Evolutionary conservation across 2,797 vertebrate species (phyloP), one percentile per base, ranked within the genome.

Genomic region (Kryptolebias ocellatus): DNA sequence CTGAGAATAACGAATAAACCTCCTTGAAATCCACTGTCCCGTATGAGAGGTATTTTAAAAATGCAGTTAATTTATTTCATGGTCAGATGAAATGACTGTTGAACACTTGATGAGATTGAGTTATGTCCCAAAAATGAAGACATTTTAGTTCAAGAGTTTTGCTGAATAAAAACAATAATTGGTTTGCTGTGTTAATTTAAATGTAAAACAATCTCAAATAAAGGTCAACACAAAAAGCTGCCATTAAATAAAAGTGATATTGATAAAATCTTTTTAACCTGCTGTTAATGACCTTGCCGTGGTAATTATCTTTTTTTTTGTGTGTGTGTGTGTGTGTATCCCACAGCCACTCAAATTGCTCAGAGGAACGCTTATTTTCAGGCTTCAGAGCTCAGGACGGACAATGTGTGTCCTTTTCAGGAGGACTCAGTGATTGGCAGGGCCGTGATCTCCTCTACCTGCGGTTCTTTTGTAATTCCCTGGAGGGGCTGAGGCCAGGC

Each of bases 331-430:
- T 10, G 55, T 29, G 56, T 66, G 72, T 68, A 75, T 74, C 58
- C 51, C 46, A 60, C 63, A 67, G 34, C 70, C 61, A 67, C 79
- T 75, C 72, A 80, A 74, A 80, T 70, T 81, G 81, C 81, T 82
- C 68, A 49, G 74, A 76, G 85, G 84, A 88, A 85, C 87, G 79
- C 76, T 87, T 87, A 81, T 86, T 87, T 87, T 83, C 77, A 80
- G 81, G 84, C 85, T 79, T 77, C 83, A 64, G 79, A 84, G 86
- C 59, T 18, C 64, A 70, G 69, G 76, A 84, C 80, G 87, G 87
- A 88, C 88, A 86, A 83, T 87, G 87, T 76, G 76, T 87, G 85
- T 82, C 86, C 85, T 74, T 91, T 92, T 90, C 74, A 91, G 85
- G 87, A 83, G 86, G 73, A 87, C 87, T 89, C 87, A 78, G 78